Conservation (phyloP, 2,888 invertebrate species). For the Laspeyria flexula region DNA sequence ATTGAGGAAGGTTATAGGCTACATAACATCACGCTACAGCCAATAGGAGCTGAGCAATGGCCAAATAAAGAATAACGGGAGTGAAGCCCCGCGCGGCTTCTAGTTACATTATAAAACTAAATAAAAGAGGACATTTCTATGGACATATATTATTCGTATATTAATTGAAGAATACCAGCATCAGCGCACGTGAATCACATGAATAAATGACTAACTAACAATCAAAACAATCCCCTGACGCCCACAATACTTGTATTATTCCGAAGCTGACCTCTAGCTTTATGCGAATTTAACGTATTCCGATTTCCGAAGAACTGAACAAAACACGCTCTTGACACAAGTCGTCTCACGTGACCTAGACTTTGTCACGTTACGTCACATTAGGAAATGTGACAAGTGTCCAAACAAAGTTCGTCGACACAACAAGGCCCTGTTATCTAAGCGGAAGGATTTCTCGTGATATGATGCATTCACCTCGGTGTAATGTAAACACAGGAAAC, state of each 20-base stretch:
- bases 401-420: conserved; percentile 41
- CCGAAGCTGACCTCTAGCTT: conserved; percentile 16
- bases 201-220: background rate
- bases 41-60: too few species aligned
- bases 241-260: conserved; percentile 18
- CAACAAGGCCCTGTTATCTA: conserved; percentile 39
- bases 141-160: too few species aligned
- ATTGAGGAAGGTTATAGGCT: too few species aligned
- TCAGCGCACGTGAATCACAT: too few species aligned
- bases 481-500: conserved; percentile 38
- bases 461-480: conserved; percentile 36
- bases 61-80: too few species aligned
- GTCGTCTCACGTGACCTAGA: too few species aligned
- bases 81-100: too few species aligned
- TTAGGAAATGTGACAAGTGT: conserved; percentile 38
- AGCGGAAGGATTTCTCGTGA: conserved; percentile 45
- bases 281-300: conserved; percentile 20
- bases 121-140: too few species aligned
- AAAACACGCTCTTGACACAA: conserved; percentile 24
- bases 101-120: too few species aligned
- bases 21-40: too few species aligned
- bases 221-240: conserved; percentile 1
- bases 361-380: conserved; percentile 33
- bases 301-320: conserved; percentile 20
- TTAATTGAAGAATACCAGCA: too few species aligned